A percentile compares a stretch with the other conserved stretches of the same genome.
These are phyloP conservation scores for Actenoides hombroni DNA, from an alignment of 2,113 vertebrate genomes.

Conservation along the genomic window DNA sequence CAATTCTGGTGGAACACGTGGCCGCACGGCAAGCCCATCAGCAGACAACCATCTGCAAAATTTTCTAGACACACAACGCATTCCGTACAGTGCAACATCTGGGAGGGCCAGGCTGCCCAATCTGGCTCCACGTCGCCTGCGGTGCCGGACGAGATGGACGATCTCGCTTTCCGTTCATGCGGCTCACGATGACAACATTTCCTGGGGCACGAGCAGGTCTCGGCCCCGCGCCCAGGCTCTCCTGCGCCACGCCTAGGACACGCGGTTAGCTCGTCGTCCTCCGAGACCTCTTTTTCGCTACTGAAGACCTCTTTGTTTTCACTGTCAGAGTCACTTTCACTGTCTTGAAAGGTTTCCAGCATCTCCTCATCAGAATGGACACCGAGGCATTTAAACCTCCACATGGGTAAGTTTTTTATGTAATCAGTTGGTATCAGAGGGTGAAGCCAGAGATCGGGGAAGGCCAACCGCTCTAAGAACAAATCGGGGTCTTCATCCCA, in stretches of 20 bases:
- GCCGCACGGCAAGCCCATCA: conserved; percentile 92
- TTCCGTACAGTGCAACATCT: conserved; percentile 88
- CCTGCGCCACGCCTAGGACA: not conserved
- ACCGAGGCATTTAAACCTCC: conserved; percentile 80
- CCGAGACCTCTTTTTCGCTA: conserved; percentile 39
- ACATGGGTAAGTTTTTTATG: conserved; percentile 89
- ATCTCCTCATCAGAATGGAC: conserved; percentile 56
- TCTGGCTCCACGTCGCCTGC: conserved; percentile 73
- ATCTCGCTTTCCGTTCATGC: not conserved
- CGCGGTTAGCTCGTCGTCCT: conserved; percentile 52
- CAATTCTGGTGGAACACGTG: conserved; percentile 97
- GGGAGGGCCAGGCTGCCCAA: conserved; percentile 85
- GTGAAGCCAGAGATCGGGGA: conserved; percentile 95
- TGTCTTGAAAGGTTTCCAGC: conserved; percentile 72
- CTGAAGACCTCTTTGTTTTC: conserved; percentile 66
- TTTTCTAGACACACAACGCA: conserved; percentile 97
- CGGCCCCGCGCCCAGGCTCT: not conserved
- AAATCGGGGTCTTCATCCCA: conserved; percentile 95
- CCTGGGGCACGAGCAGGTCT: conserved; percentile 50
- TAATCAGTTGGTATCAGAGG: conserved; percentile 93
- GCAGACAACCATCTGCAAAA: conserved; percentile 83
- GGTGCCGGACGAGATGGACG: conserved; percentile 23
- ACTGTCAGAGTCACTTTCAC: conserved; percentile 76
- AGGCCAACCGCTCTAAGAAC: conserved; percentile 89
- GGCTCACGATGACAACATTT: conserved; percentile 12